Base-by-base conservation (phyloP, 2,113 vertebrate species). In the Bos indicus region DNA sequence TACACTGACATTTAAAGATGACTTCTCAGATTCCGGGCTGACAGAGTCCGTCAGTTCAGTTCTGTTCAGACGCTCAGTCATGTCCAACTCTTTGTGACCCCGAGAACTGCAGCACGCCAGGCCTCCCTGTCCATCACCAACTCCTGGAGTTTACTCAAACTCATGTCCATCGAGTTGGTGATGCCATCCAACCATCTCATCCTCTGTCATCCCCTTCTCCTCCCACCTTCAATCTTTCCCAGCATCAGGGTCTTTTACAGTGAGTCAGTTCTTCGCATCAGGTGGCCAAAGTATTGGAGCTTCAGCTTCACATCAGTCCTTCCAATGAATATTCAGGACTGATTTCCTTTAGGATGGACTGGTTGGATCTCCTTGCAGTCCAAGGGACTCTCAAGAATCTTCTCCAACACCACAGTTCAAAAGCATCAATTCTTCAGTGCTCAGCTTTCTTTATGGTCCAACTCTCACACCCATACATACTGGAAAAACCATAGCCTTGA, bases 61-160 rank as follows among this genome's bases (percentile, higher is more conserved):
- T 23, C 67, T 23, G 19, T 12, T 71, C n/a, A 71, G 67, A 12
- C 0, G 1, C 67, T 71, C n/a, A 40, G n/a, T 40, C 1, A 1
- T 71, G n/a, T 40, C n/a, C 19, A 2, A 40, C 19, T 71, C n/a
- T 71, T 71, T 23, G n/a, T 0, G 0, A 40, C n/a, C 10, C 19
- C 67, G 6, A 23, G n/a, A 36, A 71, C 10, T 1, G 0, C n/a
- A 71, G n/a, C 67, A 40, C 10, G 0, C 0, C 67, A 71, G 67
- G 19, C n/a, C 64, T 71, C n/a, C 19, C 19, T 71, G n/a, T 71
- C 64, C 9, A 36, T 36, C n/a, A 71, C 19, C 9, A 71, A 71
- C 19, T 12, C n/a, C n/a, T 0, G 21, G 67, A 40, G 64, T 71
- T 40, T 40, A 71, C 19, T 71, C 19, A 71, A 71, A 71, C 19